Percentiles rank a stretch among this genome's conserved stretches.
These are phyloP conservation scores for Arizona elegans DNA, from an alignment of 2,113 vertebrate species.

Conservation along the genomic window DNA sequence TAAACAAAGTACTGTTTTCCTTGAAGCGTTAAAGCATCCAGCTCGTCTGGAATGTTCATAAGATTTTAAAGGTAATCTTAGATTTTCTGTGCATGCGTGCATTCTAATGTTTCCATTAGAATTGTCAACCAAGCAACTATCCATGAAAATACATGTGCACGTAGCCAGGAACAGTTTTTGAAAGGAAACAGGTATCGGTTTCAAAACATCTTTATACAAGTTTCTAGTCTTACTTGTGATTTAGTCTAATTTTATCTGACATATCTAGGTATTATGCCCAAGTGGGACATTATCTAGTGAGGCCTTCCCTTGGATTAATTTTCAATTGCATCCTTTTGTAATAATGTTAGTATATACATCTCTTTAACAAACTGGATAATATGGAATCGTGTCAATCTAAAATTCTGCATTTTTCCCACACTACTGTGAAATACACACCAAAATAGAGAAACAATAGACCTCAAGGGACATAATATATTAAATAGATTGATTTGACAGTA, in stretches of 20 bases:
- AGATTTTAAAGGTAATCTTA: not conserved
- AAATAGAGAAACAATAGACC: not conserved
- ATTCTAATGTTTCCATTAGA: not conserved
- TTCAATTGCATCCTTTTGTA: not conserved
- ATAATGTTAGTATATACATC: not conserved
- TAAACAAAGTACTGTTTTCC: not conserved
- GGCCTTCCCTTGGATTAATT: not conserved
- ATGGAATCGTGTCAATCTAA: not conserved
- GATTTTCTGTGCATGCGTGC: not conserved
- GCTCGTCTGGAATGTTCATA: not conserved
- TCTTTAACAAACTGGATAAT: not conserved
- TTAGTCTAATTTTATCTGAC: not conserved
- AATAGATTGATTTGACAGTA: not conserved
- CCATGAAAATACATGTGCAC: not conserved
- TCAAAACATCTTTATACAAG: not conserved
- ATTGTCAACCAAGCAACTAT: not conserved
- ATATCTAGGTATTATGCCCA: not conserved
- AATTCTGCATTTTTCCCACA: not conserved
- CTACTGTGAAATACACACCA: not conserved
- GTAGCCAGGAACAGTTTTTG: not conserved
- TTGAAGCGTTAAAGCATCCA: not conserved
- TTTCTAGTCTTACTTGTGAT: not conserved
- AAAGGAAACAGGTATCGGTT: not conserved
- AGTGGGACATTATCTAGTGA: not conserved
- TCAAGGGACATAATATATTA: not conserved